Percentiles rank a stretch among this genome's conserved stretches.
phyloP scores from a whole-genome alignment of 2,888 invertebrate genomes.

The Diaphora mendica region DNA sequence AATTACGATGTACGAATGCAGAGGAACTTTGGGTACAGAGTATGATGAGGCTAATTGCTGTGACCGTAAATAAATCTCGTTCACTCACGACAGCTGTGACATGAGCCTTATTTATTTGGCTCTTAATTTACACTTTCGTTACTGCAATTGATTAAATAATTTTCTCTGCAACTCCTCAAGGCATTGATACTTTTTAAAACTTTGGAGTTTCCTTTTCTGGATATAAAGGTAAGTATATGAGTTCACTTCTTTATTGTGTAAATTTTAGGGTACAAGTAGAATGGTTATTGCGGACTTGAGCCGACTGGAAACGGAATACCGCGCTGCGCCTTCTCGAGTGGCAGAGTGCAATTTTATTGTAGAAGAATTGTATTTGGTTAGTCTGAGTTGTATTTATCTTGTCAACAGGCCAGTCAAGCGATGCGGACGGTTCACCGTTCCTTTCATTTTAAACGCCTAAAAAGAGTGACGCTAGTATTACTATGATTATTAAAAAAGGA shows the following conservation, averaged over 20 bases:
- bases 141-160: constrained; percentile 16
- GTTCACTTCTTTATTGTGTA: too few species aligned
- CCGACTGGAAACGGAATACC: too few species aligned
- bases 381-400: not conserved
- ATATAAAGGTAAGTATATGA: too few species aligned
- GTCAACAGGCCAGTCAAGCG: not conserved
- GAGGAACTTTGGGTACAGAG: not conserved
- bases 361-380: not conserved
- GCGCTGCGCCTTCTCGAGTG: too few species aligned
- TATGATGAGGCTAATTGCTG: not conserved
- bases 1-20: not conserved
- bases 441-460: not conserved
- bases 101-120: constrained; percentile 26
- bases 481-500: not conserved
- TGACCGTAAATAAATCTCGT: constrained; percentile 22
- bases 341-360: too few species aligned
- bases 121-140: constrained; percentile 5
- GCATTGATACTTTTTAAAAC: not conserved
- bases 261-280: too few species aligned
- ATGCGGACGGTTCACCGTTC: not conserved
- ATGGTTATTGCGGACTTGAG: too few species aligned
- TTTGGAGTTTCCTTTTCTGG: not conserved
- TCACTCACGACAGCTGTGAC: constrained; percentile 35
- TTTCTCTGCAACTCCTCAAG: not conserved
- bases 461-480: not conserved